Conservation (phyloP, 2,797 vertebrate genomes). For the Neosilurus hyrtlii region DNA sequence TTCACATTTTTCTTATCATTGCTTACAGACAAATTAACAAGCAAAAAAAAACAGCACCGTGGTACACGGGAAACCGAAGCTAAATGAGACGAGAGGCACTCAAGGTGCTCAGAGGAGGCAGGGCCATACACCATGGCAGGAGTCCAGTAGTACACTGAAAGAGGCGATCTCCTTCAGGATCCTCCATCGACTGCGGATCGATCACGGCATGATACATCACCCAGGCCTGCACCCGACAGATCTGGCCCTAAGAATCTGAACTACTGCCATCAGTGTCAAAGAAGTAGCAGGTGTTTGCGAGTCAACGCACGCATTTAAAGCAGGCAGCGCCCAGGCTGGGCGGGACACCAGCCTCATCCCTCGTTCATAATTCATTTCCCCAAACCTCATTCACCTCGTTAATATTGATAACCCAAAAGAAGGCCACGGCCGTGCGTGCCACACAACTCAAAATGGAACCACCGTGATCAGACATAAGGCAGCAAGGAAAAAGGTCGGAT, state of each 20-base stretch:
- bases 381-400: slow-evolving; percentile 19
- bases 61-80: background rate
- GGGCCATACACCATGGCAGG: background rate
- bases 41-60: slow-evolving; percentile 5
- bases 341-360: slow-evolving; percentile 14
- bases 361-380: slow-evolving; percentile 47
- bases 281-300: slow-evolving; percentile 23
- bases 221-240: slow-evolving; percentile 21
- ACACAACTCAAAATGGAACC: too few species aligned
- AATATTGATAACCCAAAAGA: slow-evolving; percentile 3
- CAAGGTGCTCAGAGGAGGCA: slow-evolving; percentile 12
- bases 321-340: slow-evolving; percentile 21
- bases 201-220: slow-evolving; percentile 41
- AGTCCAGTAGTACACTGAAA: slow-evolving; percentile 19
- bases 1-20: slow-evolving; percentile 50
- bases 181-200: slow-evolving; percentile 33
- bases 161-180: slow-evolving; percentile 33
- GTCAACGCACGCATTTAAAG: slow-evolving; percentile 63
- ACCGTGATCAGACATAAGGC: background rate
- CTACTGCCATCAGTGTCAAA: slow-evolving; percentile 29
- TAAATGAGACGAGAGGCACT: background rate
- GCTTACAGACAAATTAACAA: slow-evolving; percentile 42
- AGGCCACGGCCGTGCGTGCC: background rate
- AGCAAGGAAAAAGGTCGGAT: background rate
- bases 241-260: slow-evolving; percentile 37